Base-by-base conservation (phyloP, 2,888 invertebrate species). In the Flabesymbios commensalis region DNA sequence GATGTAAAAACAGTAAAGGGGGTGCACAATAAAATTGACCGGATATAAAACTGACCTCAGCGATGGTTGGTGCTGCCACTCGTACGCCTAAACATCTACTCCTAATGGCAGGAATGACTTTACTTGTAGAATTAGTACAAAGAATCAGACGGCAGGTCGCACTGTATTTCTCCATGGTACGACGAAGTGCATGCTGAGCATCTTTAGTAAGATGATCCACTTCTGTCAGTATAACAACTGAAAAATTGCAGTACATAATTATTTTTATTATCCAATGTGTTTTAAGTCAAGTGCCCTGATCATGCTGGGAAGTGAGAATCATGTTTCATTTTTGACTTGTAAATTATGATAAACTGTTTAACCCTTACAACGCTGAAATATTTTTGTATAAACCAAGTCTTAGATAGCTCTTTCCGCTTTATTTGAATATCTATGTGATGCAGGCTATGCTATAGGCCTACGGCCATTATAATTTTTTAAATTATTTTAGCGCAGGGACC, bases 131-230 rank as follows among this genome's bases (percentile, higher is more conserved):
- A 78, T 94, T 94, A 1, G 95, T 93, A 73, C 94, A 93, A 0
- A 99, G 86, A 73, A 99, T 94, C 3, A 98, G 86, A 19, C 98
- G 88, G 80, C 98, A 99, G 1, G 94, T 95, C 19, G 91, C 86
- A 59, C 95, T 91, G 83, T 99, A 99, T 81, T 99, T 99, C 83
- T 99, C 99, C 99, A 99, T 99, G 0, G 99, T 99, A 48, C 99
- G 88, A 71, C 99, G 89, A 53, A 99, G 85, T 0, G 97, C 98
- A 83, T 99, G 97, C 79, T 99, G 99, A 0, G 99, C 99, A 85
- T 99, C 98, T 83, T 93, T 94, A 0, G 94, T 92, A 42, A 99
- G 85, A 65, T 90, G 89, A 80, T 99, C 98, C 0, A 95, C 97
- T 82, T 98, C 97, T 57, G 93, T 93, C 61, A 99, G 83, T 10